Base-by-base conservation (phyloP, 2,113 vertebrate species). In the Rhinolophus ferrumequinum region DNA sequence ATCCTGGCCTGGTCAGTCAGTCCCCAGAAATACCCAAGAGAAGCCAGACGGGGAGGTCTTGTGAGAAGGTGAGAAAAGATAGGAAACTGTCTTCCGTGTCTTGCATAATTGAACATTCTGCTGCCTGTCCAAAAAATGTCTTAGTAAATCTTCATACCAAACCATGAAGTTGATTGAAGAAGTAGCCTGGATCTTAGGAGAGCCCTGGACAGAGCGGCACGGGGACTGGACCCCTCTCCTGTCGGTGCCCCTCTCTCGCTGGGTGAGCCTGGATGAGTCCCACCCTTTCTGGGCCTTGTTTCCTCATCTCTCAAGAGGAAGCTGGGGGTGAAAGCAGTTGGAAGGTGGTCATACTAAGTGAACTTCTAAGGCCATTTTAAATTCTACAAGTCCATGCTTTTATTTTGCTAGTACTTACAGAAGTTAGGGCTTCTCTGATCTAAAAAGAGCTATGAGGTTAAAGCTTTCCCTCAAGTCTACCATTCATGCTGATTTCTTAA, bases 51-150 rank as follows among this genome's bases (percentile, higher is more conserved):
- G 4, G 41, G 54, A 76, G 72, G 66, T 64, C 93, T 62, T 3
- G 2, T 76, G 54, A 66, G 41, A 88, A 96, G 50, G 72, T 60
- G 13, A 21, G 58, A 47, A 81, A 28, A 93, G 77, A 52, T 16
- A 93, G 28, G 60, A 64, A 77, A 54, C 7, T 9, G 38, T n/a
- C 52, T 89, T 82, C 16, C 54, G 79, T 64, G 35, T 89, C 79
- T 47, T 77, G 4, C 50, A 64, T 82, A 90, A 96, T 75, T 70
- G 67, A 95, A 79, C 50, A 30, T 86, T 94, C 18, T 82, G 62
- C 44, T 70, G 6, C 70, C 69, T 66, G 28, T 50, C 33, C 26
- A 60, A 76, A 75, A 73, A 92, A 47, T 12, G 15, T 77, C 84
- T 89, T 44, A 41, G 26, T 47, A 82, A 54, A 79, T 64, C 56